A percentile compares a stretch with the other conserved stretches of the same genome.
These are phyloP conservation scores for Spheniscus mendiculus DNA, from an alignment of 2,113 vertebrate genomes.

Conservation along the genomic window DNA sequence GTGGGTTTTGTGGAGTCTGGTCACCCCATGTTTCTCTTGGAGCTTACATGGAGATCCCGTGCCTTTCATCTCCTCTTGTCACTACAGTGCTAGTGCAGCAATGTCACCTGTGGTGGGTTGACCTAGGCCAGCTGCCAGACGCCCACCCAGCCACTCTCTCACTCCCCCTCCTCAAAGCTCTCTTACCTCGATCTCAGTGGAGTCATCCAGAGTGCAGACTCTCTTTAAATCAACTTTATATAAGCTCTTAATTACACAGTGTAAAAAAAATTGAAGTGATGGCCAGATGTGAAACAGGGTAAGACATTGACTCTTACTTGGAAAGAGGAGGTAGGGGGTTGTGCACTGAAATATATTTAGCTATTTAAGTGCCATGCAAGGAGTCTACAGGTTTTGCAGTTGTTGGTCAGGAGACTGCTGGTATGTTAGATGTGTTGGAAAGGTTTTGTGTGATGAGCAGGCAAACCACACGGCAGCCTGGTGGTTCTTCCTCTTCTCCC, in stretches of 20 bases:
- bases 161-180: background rate
- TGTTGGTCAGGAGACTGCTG: background rate
- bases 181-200: background rate
- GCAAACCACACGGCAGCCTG: background rate
- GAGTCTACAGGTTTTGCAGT: background rate
- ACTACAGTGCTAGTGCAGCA: background rate
- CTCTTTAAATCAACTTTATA: background rate
- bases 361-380: background rate
- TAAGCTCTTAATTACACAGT: background rate
- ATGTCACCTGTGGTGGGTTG: background rate
- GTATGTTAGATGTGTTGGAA: background rate
- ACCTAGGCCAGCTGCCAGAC: background rate
- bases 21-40: background rate
- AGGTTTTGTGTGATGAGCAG: background rate
- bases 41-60: background rate
- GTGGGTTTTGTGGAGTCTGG: background rate
- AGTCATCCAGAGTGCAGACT: background rate
- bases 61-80: background rate
- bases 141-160: background rate
- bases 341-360: background rate
- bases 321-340: background rate
- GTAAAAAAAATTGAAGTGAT: background rate
- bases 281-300: background rate
- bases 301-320: background rate
- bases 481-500: background rate